A percentile compares a stretch with the other conserved stretches of the same genome.
phyloP scores from a whole-genome alignment of 2,888 invertebrate species.

The Bombylius major region DNA sequence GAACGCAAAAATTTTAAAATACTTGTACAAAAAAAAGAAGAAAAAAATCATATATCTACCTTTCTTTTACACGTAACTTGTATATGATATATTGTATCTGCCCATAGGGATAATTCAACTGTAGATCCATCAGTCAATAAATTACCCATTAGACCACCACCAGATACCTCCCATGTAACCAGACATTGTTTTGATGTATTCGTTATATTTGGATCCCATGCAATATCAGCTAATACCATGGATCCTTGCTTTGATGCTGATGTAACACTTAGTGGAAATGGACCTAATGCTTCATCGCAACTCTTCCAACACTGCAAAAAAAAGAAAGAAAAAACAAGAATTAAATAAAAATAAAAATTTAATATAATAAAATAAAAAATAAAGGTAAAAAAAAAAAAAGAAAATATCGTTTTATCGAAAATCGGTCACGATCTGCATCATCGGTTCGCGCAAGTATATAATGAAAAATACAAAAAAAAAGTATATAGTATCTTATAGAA shows the following conservation, averaged over 20 bases:
- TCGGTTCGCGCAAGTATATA: not conserved
- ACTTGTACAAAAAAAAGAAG: no score
- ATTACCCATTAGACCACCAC: slow-evolving; percentile 69
- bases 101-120: slow-evolving; percentile 68
- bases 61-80: slow-evolving; percentile 46
- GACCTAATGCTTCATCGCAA: slow-evolving; percentile 26
- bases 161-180: slow-evolving; percentile 74
- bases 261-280: slow-evolving; percentile 25
- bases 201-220: slow-evolving; percentile 28
- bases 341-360: not conserved
- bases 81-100: slow-evolving; percentile 67
- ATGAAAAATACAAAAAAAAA: no score
- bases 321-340: not conserved
- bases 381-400: not conserved
- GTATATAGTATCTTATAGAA: no score
- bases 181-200: slow-evolving; percentile 45
- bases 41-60: slow-evolving; percentile 21
- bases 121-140: slow-evolving; percentile 68
- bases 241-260: slow-evolving; percentile 26
- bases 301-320: slow-evolving; percentile 27
- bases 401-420: not conserved
- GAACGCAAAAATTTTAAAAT: no score
- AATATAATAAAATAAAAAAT: not conserved
- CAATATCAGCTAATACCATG: slow-evolving; percentile 25
- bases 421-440: not conserved